Evolutionary conservation across 1,140 invertebrate species (phyloP).

Genomic region (Solenopsis fugax): DNA sequence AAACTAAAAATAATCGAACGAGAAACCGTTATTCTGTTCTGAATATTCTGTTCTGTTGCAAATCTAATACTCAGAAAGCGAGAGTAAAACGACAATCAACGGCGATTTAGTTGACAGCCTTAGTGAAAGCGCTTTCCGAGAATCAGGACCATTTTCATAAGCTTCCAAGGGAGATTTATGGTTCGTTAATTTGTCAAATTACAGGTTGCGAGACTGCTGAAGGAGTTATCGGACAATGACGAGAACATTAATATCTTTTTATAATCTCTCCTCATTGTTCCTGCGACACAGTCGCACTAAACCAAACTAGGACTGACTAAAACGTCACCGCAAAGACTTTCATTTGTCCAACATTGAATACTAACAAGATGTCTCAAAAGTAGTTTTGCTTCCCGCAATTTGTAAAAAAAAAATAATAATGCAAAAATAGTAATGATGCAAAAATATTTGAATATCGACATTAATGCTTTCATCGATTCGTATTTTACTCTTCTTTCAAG

Average conservation of each 20-base stretch:
- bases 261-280: slow-evolving; percentile 12
- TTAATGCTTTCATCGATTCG: background rate
- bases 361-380: background rate
- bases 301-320: background rate
- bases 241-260: slow-evolving; percentile 9
- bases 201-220: slow-evolving; percentile 28
- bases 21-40: slow-evolving; percentile 32
- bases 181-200: slow-evolving; percentile 36
- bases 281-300: background rate
- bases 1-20: background rate
- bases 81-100: slow-evolving; percentile 16
- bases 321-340: slow-evolving; percentile 23
- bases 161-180: slow-evolving; percentile 4
- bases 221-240: slow-evolving; percentile 32
- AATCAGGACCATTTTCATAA: slow-evolving; percentile 30
- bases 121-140: slow-evolving; percentile 51
- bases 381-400: background rate
- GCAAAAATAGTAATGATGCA: background rate
- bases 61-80: slow-evolving; percentile 21
- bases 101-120: background rate
- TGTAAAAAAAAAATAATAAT: background rate
- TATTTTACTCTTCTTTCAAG: background rate
- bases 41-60: background rate
- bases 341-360: background rate
- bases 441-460: background rate